Evolutionary conservation across 1,140 invertebrate species (phyloP).

Genomic region (Leucophenga varia): DNA sequence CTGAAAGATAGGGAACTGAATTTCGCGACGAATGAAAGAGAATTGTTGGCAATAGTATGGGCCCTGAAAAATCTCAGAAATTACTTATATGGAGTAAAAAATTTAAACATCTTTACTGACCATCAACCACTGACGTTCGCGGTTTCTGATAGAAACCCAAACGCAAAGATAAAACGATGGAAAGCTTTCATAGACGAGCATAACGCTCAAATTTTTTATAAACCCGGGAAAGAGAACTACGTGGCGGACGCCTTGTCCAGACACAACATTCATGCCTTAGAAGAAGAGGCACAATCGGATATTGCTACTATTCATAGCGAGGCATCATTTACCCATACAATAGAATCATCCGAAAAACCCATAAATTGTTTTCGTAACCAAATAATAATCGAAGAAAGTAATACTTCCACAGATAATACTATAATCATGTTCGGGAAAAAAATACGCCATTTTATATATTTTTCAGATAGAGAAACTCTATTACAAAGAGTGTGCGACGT

Average conservation of each 20-base stretch:
- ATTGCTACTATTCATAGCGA: too few species aligned
- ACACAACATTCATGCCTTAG: background rate
- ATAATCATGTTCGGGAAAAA: too few species aligned
- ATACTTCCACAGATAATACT: too few species aligned
- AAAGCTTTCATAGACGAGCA: slow-evolving; percentile 10
- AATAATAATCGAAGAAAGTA: too few species aligned
- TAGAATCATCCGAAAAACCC: background rate
- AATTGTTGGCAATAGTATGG: too few species aligned
- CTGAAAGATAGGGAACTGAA: slow-evolving; percentile 7
- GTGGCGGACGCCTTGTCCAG: slow-evolving; percentile 29
- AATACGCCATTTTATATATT: too few species aligned
- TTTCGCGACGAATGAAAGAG: slow-evolving; percentile 13
- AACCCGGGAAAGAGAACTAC: slow-evolving; percentile 35
- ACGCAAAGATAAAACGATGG: slow-evolving; percentile 13
- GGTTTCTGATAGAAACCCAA: slow-evolving; percentile 10
- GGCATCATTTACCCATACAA: too few species aligned
- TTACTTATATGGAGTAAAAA: too few species aligned
- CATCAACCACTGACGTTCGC: slow-evolving; percentile 16
- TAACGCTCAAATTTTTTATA: slow-evolving; percentile 26
- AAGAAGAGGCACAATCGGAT: background rate
- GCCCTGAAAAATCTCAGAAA: too few species aligned
- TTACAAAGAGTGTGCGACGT: too few species aligned
- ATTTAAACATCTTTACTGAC: slow-evolving; percentile 13
- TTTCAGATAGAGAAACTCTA: too few species aligned
- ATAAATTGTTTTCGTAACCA: too few species aligned